These are phyloP conservation scores for Bursaphelenchus mucronatus DNA, from an alignment of 1,140 invertebrate genomes.

Conservation along the genomic window DNA sequence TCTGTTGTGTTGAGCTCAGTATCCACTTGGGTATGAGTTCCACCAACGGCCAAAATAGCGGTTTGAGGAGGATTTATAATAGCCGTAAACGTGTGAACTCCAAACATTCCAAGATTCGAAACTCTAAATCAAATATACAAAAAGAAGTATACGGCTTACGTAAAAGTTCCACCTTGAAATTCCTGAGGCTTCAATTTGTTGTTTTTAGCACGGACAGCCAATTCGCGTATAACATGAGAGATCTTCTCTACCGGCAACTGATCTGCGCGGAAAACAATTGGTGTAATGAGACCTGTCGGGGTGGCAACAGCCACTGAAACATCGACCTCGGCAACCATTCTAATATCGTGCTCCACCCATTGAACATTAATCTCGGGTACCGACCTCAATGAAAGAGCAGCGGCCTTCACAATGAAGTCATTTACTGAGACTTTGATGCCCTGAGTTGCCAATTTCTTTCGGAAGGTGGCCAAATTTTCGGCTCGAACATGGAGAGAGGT, in stretches of 20 bases:
- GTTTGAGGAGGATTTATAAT: conserved; percentile 72
- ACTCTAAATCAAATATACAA: conserved; percentile 62
- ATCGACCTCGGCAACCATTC: conserved; percentile 86
- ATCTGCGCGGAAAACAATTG: conserved; percentile 87
- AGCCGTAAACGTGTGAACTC: conserved; percentile 69
- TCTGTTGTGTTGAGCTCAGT: no score
- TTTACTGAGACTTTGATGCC: conserved; percentile 77
- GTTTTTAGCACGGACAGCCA: conserved; percentile 81
- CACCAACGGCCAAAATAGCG: conserved; percentile 69
- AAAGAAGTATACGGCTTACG: conserved; percentile 13
- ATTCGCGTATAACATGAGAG: conserved; percentile 76
- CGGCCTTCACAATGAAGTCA: conserved; percentile 91
- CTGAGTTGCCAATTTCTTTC: conserved; percentile 68
- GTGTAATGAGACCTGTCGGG: conserved; percentile 86
- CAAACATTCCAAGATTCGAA: conserved; percentile 97
- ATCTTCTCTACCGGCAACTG: conserved; percentile 68
- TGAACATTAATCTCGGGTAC: conserved; percentile 84
- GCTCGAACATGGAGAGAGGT: conserved; percentile 77
- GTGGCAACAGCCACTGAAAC: conserved; percentile 92
- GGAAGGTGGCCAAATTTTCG: conserved; percentile 66
- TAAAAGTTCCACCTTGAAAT: conserved; percentile 76
- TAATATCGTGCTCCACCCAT: conserved; percentile 84
- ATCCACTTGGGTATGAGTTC: conserved; percentile 15
- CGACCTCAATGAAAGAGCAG: conserved; percentile 69
- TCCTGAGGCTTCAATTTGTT: conserved; percentile 81